phyloP scores from a whole-genome alignment of 2,888 invertebrate genomes.

The Andricus quercusramuli region DNA sequence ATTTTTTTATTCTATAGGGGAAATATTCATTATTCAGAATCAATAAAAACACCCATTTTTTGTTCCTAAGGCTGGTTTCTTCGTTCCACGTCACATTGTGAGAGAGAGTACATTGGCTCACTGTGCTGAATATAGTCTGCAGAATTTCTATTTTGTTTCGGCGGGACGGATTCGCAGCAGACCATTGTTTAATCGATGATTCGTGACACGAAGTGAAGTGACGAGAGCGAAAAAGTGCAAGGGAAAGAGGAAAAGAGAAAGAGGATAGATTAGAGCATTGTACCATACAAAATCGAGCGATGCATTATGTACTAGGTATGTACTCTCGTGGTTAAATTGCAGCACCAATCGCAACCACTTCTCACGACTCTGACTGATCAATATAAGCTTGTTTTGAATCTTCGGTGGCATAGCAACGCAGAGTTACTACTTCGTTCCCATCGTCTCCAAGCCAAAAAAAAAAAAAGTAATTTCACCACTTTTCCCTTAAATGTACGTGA shows the following conservation, averaged over 20 bases:
- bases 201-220: slow-evolving; percentile 33
- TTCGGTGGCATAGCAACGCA: slow-evolving; percentile 55
- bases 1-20: no score
- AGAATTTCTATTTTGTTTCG: slow-evolving; percentile 18
- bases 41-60: no score
- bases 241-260: background rate
- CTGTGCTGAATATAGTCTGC: slow-evolving; percentile 6
- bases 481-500: background rate
- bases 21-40: no score
- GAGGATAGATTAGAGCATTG: slow-evolving; percentile 31
- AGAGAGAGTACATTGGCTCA: no score
- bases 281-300: slow-evolving; percentile 32
- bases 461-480: background rate
- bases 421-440: slow-evolving; percentile 16
- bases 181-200: slow-evolving; percentile 38
- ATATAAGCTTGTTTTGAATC: slow-evolving; percentile 58
- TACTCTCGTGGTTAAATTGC: slow-evolving; percentile 24
- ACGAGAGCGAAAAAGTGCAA: background rate
- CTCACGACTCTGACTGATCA: slow-evolving; percentile 47
- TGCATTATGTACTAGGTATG: slow-evolving; percentile 22
- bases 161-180: slow-evolving; percentile 1
- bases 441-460: background rate
- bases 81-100: no score
- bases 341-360: slow-evolving; percentile 36
- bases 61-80: no score